A percentile compares a stretch with the other conserved stretches of the same genome.
phyloP scores from a whole-genome alignment of 2,888 invertebrate species.

The Hypomecis punctinalis region DNA sequence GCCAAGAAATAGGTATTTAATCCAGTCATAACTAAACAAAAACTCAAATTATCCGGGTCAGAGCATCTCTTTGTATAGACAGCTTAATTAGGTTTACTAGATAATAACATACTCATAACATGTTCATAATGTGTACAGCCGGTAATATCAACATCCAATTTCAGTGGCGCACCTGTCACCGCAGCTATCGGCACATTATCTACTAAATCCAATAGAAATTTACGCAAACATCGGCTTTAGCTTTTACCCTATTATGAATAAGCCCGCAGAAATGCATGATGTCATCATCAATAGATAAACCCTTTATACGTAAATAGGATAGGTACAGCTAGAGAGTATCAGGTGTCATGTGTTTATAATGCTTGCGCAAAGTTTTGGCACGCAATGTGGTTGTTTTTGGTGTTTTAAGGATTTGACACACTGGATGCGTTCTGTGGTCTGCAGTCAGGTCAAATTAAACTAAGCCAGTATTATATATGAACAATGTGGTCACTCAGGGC shows the following conservation, averaged over 20 bases:
- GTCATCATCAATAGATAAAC: conserved; percentile 73
- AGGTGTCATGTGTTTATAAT: conserved; percentile 14
- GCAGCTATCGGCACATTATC: conserved; percentile 17
- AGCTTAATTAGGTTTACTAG: conserved; percentile 11
- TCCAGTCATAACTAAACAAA: too few species aligned
- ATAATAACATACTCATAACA: neutral
- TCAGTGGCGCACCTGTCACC: conserved; percentile 27
- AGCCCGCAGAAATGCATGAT: conserved; percentile 56
- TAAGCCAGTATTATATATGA: too few species aligned
- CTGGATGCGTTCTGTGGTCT: too few species aligned
- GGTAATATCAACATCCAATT: conserved; percentile 18
- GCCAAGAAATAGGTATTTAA: too few species aligned
- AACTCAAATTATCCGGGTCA: too few species aligned
- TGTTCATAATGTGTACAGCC: neutral
- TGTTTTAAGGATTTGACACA: too few species aligned
- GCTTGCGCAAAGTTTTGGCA: conserved; percentile 1
- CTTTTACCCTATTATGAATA: conserved; percentile 62
- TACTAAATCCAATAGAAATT: conserved; percentile 27
- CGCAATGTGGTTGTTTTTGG: too few species aligned
- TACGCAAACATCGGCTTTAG: conserved; percentile 44
- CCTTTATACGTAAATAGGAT: conserved; percentile 73
- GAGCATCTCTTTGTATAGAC: neutral
- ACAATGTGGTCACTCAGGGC: too few species aligned
- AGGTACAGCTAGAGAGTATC: conserved; percentile 13
- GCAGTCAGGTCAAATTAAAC: too few species aligned